Evolutionary conservation across 1,140 invertebrate species (phyloP), one percentile per base, ranked within the genome.

Genomic region (Rhynchophorus ferrugineus): DNA sequence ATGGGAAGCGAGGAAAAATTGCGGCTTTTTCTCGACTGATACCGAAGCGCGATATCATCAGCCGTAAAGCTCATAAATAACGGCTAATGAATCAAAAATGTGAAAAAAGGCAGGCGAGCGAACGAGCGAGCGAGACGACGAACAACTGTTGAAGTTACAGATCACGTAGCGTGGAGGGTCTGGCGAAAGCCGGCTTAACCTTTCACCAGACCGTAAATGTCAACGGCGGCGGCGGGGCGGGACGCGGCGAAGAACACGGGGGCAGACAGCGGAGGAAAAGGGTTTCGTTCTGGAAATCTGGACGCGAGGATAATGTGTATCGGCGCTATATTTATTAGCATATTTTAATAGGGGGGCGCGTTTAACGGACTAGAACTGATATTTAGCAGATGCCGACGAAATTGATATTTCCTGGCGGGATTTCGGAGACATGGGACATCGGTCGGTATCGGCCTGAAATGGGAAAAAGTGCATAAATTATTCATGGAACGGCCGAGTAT

Each of bases 121-220:
- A 16, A 43, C 6, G 14, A 34, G 18, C 11, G 20, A 11, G 24
- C 44, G 43, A 33, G 35, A 54, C 37, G 21, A 49, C 43, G 48
- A 53, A 36, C 56, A 51, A 59, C 42, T 59, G 61, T 55, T 61
- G 57, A 61, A 62, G 61, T 62, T 59, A 48, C 59, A 59, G 59
- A 62, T 62, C 61, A 62, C 61, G 61, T 62, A 62, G 49, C 59
- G 39, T n/a, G n/a, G n/a, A n/a, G 49, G 49, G 43, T 60, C 49
- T 24, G 19, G 44, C 47, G 50, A 43, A 45, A 49, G 48, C 46
- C 50, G 56, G 55, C 57, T 62, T 61, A 62, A 60, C 59, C 58
- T 62, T 62, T 57, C 57, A 53, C 53, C 47, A 56, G 56, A 50
- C 37, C 37, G 42, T 29, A 62, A 62, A 62, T 62, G 61, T 61